Evolutionary conservation across 2,888 invertebrate species (phyloP), one percentile per base, ranked within the genome.

Genomic region (Pecten maximus): DNA sequence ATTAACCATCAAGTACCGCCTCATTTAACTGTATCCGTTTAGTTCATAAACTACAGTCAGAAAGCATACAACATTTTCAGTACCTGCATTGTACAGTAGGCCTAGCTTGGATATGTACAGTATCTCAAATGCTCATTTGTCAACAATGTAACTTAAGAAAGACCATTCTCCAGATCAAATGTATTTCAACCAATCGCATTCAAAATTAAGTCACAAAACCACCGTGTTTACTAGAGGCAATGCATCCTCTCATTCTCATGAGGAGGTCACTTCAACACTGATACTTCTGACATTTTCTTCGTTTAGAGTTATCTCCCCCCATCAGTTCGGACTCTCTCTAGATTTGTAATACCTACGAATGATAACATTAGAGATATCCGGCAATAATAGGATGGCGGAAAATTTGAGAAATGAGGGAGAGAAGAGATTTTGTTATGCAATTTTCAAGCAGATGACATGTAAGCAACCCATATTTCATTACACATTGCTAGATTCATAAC

Each of bases 331-430:
- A 74, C 23, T 35, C 35, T 74, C 74, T 74, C 74, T 74, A 35
- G 74, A 74, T 16, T 74, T 28, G 0, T 35, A 6, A 28, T 6
- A 2, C 12, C 12, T 0, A 74, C 15, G 10, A 10, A 28, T 1
- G 10, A 35, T 74, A 74, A 74, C 19, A 28, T 6, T 10, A 74
- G 28, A 74, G 28, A 15, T 12, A 74, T 74, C 74, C 10, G 35
- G 35, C 3, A 35, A 28, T 74, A 74, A 0, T 0, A 35, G 15
- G 74, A 74, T 74, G 74, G 74, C 74, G 74, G 74, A 74, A 74
- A 74, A 74, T 74, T 74, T 74, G 74, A 74, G 74, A 74, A 74
- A 74, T 74, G 74, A 35, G 74, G 74, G 35, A 35, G 15, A 74
- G 35, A 1, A 35, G 28, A 23, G 35, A 35, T 74, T 35, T 28